These are phyloP conservation scores for Plutella xylostella DNA, from an alignment of 2,888 invertebrate genomes.

Conservation along the genomic window DNA sequence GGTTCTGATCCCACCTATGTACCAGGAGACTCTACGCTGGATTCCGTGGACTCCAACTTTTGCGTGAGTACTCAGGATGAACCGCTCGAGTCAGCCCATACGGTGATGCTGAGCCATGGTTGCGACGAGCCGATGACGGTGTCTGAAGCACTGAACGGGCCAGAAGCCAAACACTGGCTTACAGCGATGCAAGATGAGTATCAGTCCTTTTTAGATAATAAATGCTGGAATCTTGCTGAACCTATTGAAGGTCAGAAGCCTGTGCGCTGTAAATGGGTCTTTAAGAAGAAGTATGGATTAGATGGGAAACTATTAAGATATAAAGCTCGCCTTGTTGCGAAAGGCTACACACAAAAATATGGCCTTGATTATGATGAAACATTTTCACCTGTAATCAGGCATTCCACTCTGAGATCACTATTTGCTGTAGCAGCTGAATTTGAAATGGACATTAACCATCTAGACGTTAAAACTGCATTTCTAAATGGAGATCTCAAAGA, in stretches of 20 bases:
- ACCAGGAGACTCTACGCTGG: no score
- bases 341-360: constrained; percentile 7
- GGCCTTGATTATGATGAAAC: not conserved
- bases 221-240: constrained; percentile 8
- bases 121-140: no score
- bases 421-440: not conserved
- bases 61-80: no score
- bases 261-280: constrained; percentile 15
- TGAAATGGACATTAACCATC: not conserved
- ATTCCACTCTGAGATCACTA: not conserved
- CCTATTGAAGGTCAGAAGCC: not conserved
- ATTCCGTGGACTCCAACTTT: no score
- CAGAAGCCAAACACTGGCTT: constrained; percentile 17
- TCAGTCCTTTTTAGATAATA: not conserved
- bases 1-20: no score
- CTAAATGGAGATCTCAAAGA: constrained; percentile 1
- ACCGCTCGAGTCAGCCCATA: no score
- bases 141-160: no score
- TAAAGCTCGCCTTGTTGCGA: constrained; percentile 14
- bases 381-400: not conserved
- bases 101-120: no score
- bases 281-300: constrained; percentile 7
- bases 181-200: constrained; percentile 10
- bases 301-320: constrained; percentile 12
- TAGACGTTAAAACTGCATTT: constrained; percentile 3